Evolutionary conservation across 1,140 invertebrate genomes (phyloP), one percentile per base, ranked within the genome.

Genomic region (Drosophila carrolli): DNA sequence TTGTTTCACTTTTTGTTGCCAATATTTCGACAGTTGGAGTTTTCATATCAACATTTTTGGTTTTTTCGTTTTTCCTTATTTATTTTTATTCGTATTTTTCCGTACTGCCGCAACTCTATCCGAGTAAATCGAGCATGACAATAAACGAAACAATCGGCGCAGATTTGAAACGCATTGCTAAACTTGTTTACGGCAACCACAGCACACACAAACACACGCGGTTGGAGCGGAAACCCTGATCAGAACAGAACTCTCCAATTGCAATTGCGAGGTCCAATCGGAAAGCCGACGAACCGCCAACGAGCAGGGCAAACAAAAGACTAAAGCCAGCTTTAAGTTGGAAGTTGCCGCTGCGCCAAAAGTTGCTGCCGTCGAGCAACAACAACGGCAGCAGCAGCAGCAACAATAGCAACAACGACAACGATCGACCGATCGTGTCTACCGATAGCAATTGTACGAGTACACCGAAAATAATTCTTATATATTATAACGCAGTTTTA

Each of bases 111-210:
- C 61, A 54, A 62, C 63, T 48, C 57, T 71, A 48, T 50, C 46
- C 47, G 54, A 68, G 50, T 66, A 81, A 88, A 86, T 88, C 75
- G 63, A 78, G 75, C 82, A 81, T 81, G 61, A 81, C 68, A 81
- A 81, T 78, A 81, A 81, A 67, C 82, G 81, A 80, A 82, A 73
- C 72, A 82, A 80, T 58, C 60, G 63, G 46, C 71, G 74, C 65
- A 78, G 57, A 83, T 88, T 78, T 79, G 53, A 78, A 88, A 78
- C 75, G 78, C 75, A 85, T 78, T 78, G 78, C 60, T 86, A 86
- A 88, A 83, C 83, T 88, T 88, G 78, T 84, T 84, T 84, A 66
- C 67, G 32, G 55, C 70, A 51, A 27, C 44, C 43, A 48, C 27
- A 53, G 7, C 65, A 44, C 32, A 47, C 16, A 56, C 43, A 37